Conservation (phyloP, 37 sponge, comb jelly and placozoan species). For the Spongilla lacustris region DNA sequence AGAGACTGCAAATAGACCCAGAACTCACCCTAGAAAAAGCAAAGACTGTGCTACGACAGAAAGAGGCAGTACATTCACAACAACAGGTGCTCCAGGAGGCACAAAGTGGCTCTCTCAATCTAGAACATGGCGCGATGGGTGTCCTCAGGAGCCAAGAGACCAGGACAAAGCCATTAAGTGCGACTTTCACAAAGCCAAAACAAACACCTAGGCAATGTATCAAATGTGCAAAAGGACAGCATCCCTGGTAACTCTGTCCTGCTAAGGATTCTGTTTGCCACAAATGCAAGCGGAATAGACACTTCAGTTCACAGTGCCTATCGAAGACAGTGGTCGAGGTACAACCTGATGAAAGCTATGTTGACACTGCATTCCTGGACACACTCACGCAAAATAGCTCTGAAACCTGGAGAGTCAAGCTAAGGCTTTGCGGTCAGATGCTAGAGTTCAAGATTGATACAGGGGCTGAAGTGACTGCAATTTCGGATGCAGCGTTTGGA, state of each 20-base stretch:
- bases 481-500: not conserved
- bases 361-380: slow-evolving; percentile 25
- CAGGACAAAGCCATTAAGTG: not conserved
- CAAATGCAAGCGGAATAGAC: slow-evolving; percentile 31
- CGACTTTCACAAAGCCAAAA: not conserved
- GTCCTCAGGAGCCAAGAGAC: not conserved
- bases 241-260: slow-evolving; percentile 16
- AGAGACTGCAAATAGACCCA: slow-evolving; percentile 37
- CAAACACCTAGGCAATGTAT: not conserved
- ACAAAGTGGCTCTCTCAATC: not conserved
- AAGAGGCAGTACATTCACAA: slow-evolving; percentile 43
- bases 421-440: not conserved
- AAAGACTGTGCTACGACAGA: slow-evolving; percentile 34
- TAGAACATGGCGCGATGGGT: not conserved
- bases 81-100: slow-evolving; percentile 6
- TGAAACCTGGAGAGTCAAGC: slow-evolving; percentile 1
- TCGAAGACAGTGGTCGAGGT: slow-evolving; percentile 16
- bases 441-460: slow-evolving; percentile 29
- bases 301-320: slow-evolving; percentile 27
- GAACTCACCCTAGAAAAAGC: slow-evolving; percentile 44
- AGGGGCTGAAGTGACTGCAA: slow-evolving; percentile 31
- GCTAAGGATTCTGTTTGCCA: slow-evolving; percentile 38
- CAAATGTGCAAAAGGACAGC: slow-evolving; percentile 22
- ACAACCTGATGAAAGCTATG: not conserved
- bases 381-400: not conserved